phyloP scores from a whole-genome alignment of 2,113 vertebrate species.

The Girardinichthys multiradiatus region DNA sequence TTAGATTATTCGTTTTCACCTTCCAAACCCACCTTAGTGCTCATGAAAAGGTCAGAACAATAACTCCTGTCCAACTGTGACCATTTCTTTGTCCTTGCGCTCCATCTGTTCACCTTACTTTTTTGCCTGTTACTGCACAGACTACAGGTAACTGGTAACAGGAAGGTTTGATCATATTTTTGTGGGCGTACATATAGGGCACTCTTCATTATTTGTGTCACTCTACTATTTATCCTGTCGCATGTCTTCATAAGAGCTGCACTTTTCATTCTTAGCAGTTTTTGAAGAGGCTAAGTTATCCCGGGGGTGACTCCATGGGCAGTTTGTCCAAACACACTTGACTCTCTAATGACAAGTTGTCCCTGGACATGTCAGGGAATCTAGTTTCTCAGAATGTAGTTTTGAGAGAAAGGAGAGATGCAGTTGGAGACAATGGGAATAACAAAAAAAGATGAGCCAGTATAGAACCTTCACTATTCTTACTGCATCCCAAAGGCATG shows the following conservation, averaged over 20 bases:
- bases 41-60: slow-evolving; percentile 51
- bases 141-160: not conserved
- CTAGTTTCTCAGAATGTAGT: slow-evolving; percentile 51
- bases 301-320: slow-evolving; percentile 21
- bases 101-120: slow-evolving; percentile 35
- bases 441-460: slow-evolving; percentile 58
- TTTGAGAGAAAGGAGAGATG: slow-evolving; percentile 44
- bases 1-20: not conserved
- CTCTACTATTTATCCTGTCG: slow-evolving; percentile 4
- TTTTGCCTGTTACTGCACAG: not conserved
- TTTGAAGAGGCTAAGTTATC: slow-evolving; percentile 13
- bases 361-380: slow-evolving; percentile 55
- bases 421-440: slow-evolving; percentile 42
- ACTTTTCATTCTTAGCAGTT: slow-evolving; percentile 26
- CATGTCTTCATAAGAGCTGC: slow-evolving; percentile 18
- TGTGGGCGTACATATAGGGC: not conserved
- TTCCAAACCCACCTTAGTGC: slow-evolving; percentile 1
- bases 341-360: slow-evolving; percentile 59
- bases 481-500: slow-evolving; percentile 66
- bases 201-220: slow-evolving; percentile 18
- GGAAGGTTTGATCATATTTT: not conserved
- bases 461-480: slow-evolving; percentile 62
- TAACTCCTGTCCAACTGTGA: slow-evolving; percentile 46
- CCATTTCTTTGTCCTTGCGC: slow-evolving; percentile 22
- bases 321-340: slow-evolving; percentile 57